Evolutionary conservation across 1,140 invertebrate species (phyloP).

Genomic region (Andrena cerasifolii): DNA sequence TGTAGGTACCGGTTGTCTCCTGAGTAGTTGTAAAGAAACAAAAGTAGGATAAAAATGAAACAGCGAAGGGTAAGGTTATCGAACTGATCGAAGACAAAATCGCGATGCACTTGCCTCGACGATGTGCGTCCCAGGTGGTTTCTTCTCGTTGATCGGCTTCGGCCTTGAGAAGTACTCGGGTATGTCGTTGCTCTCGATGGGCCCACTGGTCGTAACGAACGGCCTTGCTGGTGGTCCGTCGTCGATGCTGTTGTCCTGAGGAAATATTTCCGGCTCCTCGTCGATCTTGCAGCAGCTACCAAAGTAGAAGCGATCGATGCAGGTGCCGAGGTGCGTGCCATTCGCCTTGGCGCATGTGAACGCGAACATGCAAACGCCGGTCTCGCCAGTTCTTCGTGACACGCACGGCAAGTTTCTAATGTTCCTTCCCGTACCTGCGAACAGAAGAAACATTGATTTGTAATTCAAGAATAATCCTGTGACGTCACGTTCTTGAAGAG

Average conservation of each 20-base stretch:
- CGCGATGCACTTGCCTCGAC: constrained; percentile 36
- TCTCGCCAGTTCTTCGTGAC: constrained; percentile 89
- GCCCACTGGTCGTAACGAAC: constrained; percentile 68
- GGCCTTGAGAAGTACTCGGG: constrained; percentile 76
- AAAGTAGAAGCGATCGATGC: constrained; percentile 95
- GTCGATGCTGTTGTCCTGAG: constrained; percentile 81
- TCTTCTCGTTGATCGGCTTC: constrained; percentile 70
- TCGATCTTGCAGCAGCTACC: constrained; percentile 93
- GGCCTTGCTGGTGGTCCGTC: constrained; percentile 71
- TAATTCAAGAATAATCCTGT: not conserved
- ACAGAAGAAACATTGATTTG: constrained; percentile 36
- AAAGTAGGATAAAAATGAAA: not conserved
- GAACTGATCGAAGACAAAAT: constrained; percentile 13
- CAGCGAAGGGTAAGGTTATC: not conserved
- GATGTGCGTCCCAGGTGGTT: constrained; percentile 45
- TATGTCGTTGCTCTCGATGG: constrained; percentile 79
- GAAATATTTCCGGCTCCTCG: constrained; percentile 77
- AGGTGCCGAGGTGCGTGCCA: constrained; percentile 94
- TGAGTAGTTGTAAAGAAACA: constrained; percentile 13
- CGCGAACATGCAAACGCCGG: constrained; percentile 96
- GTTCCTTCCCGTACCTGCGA: constrained; percentile 90
- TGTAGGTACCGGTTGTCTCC: constrained; percentile 19
- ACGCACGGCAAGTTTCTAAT: constrained; percentile 94
- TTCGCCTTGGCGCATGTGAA: constrained; percentile 95
- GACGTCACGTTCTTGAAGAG: not conserved